Evolutionary conservation across 2,888 invertebrate genomes (phyloP), one percentile per base, ranked within the genome.

Genomic region (Xiphydria camelus): DNA sequence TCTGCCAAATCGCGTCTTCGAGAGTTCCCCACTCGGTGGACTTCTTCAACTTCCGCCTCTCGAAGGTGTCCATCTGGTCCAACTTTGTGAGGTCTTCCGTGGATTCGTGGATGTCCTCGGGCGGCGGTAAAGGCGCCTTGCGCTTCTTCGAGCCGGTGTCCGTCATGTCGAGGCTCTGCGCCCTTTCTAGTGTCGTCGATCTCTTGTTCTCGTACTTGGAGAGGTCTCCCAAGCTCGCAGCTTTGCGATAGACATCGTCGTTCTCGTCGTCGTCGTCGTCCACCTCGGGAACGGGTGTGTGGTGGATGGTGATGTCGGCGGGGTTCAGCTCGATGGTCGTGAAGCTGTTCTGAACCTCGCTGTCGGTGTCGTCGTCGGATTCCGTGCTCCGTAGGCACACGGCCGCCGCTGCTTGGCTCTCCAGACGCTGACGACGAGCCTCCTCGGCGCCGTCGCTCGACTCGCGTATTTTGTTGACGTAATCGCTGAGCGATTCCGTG

Each of bases 131-230:
- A 61, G 84, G 83, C 0, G 84, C 85, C 73, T 86, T 87, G 18
- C 86, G 79, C 61, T 87, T 87, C 61, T 86, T 86, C 34, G 83
- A 79, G 4, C 76, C 76, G 0, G 79, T 69, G 39, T 82, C 81
- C 1, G 86, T 85, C 71, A 89, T 86, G 55, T 91, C 91, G 31
- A 91, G 76, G 61, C 90, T 90, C 67, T 90, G 89, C 0, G 91
- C 89, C 51, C 90, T 79, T 75, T 91, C 90, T 41, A 87, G 71
- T 6, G 84, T 85, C 2, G 85, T 83, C 2, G 80, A 70, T 5
- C 79, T 78, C 47, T 79, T 71, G 25, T 78, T 76, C 41, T 82
- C 79, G 49, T 89, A 85, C 66, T 85, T 84, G 0, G 89, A 88
- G 37, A 91, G 76, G 73, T 91, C 90, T 0, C 89, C 90, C 1